Evolutionary conservation across 2,113 vertebrate species (phyloP), one percentile per base, ranked within the genome.

Genomic region (Zosterops lateralis): DNA sequence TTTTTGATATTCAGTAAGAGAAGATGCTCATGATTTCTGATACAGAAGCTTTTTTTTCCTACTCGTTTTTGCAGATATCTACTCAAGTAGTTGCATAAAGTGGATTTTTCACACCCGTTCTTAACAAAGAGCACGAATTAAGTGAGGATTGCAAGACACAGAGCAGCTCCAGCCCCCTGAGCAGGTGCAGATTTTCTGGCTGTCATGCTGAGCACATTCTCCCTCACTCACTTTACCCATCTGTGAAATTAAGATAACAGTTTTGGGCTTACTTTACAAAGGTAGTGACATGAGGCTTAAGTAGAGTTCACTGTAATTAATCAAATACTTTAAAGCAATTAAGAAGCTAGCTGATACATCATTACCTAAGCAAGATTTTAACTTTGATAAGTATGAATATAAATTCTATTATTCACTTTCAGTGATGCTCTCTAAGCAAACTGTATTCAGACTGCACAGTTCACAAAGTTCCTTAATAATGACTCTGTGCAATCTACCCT

Each of bases 231-330:
- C 18, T 87, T 79, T 84, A 68, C 36, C 61, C 86, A 87, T 45
- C 73, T 95, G 83, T 93, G 86, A 96, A 94, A 94, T 72, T 67
- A 54, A 94, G 83, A 72, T 81, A 96, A 80, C 68, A 93, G 61
- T 86, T 75, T 14, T 34, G 44, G 21, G 45, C 31, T 61, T 81
- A 51, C 50, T 64, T 84, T 84, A 93, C 42, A 84, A 40, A 90
- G 31, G 48, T 38, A 72, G 57, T 17, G 32, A 89, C 17, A 17
- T 64, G 53, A 95, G 31, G 31, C 62, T 92, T 72, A 88, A 92
- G 58, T 28, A 76, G 48, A 72, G 28, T 92, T 95, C 68, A 86
- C 48, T 75, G 34, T 65, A 65, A 71, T 94, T 95, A 84, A 92
- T 91, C 40, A 94, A 89, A 75, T 68, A 87, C 29, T 91, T 87